Evolutionary conservation across 2,113 vertebrate genomes (phyloP).

Genomic region (Urocolius indicus): DNA sequence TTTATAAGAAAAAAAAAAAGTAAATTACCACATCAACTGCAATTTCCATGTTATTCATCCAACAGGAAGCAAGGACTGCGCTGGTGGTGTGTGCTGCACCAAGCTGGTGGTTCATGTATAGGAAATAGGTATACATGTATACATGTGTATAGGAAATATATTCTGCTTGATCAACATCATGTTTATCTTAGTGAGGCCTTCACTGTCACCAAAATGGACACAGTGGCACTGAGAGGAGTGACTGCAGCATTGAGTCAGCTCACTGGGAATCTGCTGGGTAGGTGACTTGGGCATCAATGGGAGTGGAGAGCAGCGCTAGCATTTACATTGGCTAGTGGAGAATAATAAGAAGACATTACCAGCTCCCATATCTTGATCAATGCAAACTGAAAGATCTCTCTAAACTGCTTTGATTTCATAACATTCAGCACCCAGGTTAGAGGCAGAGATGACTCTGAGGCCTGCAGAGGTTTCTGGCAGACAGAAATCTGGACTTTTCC

Average conservation of each 20-base stretch:
- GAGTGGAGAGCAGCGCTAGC: neutral
- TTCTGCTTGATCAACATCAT: neutral
- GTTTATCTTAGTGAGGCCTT: neutral
- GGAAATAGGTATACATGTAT: neutral
- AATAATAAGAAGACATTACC: neutral
- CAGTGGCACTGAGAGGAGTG: neutral
- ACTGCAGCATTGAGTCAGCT: neutral
- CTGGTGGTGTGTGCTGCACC: neutral
- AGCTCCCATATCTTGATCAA: neutral
- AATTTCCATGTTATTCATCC: slow-evolving; percentile 12
- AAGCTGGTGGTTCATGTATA: neutral
- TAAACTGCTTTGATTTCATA: neutral
- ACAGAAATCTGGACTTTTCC: neutral
- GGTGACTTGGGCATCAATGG: neutral
- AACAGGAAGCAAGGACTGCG: neutral
- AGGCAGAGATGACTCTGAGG: neutral
- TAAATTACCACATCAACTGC: neutral
- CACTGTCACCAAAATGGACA: neutral
- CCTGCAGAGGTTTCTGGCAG: neutral
- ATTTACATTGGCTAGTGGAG: neutral
- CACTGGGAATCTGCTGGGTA: neutral
- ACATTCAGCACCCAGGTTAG: neutral
- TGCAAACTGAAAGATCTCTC: neutral
- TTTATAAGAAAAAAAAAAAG: slow-evolving; percentile 28
- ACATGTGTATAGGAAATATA: neutral